Percentiles rank a stretch among this genome's conserved stretches.
These are phyloP conservation scores for Otolemur garnettii DNA, from an alignment of 2,113 vertebrate species.

Conservation along the genomic window DNA sequence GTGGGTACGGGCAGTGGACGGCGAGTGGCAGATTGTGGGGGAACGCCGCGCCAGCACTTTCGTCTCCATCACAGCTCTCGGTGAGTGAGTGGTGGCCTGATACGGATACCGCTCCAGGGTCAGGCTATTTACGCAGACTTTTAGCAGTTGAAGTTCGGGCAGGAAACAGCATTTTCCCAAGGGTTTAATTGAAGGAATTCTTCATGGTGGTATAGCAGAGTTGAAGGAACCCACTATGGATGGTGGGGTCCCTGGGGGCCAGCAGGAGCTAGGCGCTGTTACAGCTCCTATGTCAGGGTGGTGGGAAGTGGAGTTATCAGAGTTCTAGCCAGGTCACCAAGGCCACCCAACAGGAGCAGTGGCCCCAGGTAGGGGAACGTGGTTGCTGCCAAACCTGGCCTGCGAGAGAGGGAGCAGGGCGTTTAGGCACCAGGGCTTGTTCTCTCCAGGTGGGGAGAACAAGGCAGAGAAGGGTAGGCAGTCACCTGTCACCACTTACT, in stretches of 20 bases:
- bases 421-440: no score
- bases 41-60: slow-evolving; percentile 89
- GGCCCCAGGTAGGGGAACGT: not conserved
- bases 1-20: slow-evolving; percentile 91
- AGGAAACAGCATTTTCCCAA: not conserved
- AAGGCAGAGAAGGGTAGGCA: not conserved
- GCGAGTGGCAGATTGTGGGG: slow-evolving; percentile 94
- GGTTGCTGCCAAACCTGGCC: not conserved
- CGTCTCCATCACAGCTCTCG: slow-evolving; percentile 94
- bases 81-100: slow-evolving; percentile 87
- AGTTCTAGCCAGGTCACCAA: not conserved
- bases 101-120: accelerated
- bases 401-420: not conserved
- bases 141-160: not conserved
- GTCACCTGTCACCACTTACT: not conserved
- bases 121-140: not conserved
- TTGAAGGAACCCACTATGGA: not conserved
- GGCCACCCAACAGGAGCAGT: not conserved
- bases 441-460: not conserved
- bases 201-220: accelerated
- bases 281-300: not conserved
- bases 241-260: not conserved
- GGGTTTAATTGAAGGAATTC: not conserved
- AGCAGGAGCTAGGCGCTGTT: not conserved
- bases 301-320: not conserved